Base-by-base conservation (phyloP, 2,797 vertebrate genomes). In the Acestrorhynchus altus region DNA sequence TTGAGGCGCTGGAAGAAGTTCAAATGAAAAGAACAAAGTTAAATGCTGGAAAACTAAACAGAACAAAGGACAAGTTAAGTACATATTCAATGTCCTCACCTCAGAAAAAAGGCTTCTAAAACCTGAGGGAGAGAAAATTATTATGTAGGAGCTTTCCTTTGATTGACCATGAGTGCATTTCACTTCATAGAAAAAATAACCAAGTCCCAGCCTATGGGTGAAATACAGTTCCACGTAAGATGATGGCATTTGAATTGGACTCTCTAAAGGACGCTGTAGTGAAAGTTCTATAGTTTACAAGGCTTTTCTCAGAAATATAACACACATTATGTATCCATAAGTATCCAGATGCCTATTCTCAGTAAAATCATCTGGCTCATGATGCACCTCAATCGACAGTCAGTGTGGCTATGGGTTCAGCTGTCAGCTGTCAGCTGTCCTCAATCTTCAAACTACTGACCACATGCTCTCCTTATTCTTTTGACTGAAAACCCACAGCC, bases 41-140 rank as follows among this genome's bases (percentile, higher is more conserved):
- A 65, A 60, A 61, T 66, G 51, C 13, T 54, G 65, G 69, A 74
- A 83, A 59, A 74, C 75, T 26, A 83, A 76, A 44, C 22, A 56
- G 59, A 80, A 78, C 69, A 78, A 81, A 78, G 76, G 18, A 56
- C 28, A 56, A 76, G 64, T 63, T 73, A 77, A 31, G 64, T 59
- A 61, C 28, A 54, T 42, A 52, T 20, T 42, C 22, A 24, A 42
- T 28, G 0, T 54, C 46, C 22, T 47, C 39, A 42, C 12, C 52
- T 35, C 18, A 61, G 51, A 66, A 47, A 20, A 61, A 35, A 56
- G 57, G 28, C 65, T 12, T 47, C 52, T 64, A 49, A 47, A 42
- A 64, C 44, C 31, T 16, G 22, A 75, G 35, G 35, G 52, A 79
- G 69, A 47, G 72, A 63, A 51, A 72, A 26, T 26, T 28, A 65